These are phyloP conservation scores for Poeciliopsis turrubarensis DNA, from an alignment of 2,113 vertebrate genomes.

Conservation along the genomic window DNA sequence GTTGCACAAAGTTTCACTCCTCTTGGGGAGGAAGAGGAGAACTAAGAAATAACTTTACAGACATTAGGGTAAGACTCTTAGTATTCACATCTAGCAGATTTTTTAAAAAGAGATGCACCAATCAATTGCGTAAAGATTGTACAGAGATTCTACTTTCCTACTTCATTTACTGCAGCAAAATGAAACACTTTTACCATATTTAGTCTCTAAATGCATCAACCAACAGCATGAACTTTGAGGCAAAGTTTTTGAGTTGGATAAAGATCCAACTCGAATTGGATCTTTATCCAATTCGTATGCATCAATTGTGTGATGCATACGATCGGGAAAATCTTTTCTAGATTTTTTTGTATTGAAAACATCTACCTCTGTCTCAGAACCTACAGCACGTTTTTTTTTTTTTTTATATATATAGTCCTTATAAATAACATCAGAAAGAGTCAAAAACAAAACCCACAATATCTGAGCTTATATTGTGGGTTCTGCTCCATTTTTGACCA, in stretches of 20 bases:
- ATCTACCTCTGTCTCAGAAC: neutral
- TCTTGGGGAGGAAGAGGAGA: too few species aligned
- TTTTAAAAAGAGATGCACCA: neutral
- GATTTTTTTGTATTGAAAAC: neutral
- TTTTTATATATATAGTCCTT: neutral
- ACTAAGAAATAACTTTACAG: neutral
- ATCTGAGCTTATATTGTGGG: too few species aligned
- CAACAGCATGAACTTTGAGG: neutral
- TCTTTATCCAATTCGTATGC: too few species aligned
- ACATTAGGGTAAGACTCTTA: neutral
- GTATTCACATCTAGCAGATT: too few species aligned
- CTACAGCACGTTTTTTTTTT: neutral
- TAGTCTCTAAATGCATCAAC: neutral
- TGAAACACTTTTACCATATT: neutral
- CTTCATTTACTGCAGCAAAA: neutral
- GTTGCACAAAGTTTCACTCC: neutral
- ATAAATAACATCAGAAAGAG: neutral
- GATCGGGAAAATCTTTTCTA: neutral
- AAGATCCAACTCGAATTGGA: neutral
- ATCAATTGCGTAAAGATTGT: neutral
- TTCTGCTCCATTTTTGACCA: too few species aligned
- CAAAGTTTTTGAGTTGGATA: neutral
- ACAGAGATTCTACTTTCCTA: neutral
- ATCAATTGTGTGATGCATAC: neutral
- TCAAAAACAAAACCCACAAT: neutral